These are phyloP conservation scores for Siphamia tubifer DNA, from an alignment of 2,113 vertebrate species.

Conservation along the genomic window DNA sequence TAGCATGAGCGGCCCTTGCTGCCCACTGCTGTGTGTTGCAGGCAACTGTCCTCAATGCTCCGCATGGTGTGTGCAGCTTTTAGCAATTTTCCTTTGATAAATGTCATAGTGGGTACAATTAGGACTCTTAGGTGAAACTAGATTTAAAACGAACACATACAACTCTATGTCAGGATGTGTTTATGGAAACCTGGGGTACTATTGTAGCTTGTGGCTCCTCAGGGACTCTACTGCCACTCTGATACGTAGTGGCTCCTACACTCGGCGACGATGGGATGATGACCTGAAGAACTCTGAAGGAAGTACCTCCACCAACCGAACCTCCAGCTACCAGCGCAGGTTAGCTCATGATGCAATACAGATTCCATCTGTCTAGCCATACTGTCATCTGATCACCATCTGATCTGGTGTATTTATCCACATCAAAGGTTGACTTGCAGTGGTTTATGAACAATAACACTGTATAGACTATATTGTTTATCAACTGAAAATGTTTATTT, in stretches of 20 bases:
- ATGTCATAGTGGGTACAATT: neutral
- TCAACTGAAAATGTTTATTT: neutral
- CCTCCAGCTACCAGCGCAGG: conserved; percentile 95
- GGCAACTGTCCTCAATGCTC: conserved; percentile 14
- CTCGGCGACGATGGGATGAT: conserved; percentile 96
- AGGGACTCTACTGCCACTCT: conserved; percentile 92
- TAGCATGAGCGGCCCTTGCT: conserved; percentile 41
- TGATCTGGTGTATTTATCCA: neutral
- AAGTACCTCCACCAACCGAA: conserved; percentile 87
- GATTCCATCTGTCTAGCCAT: neutral
- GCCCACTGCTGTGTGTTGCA: conserved; percentile 51
- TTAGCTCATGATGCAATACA: conserved; percentile 58
- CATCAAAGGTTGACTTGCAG: neutral
- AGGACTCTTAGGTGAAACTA: neutral
- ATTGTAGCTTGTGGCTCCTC: conserved; percentile 69
- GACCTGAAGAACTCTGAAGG: conserved; percentile 93
- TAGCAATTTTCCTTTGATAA: neutral
- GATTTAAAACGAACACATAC: neutral
- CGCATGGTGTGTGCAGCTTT: conserved; percentile 49
- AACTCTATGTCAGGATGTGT: neutral
- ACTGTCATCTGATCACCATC: conserved; percentile 6
- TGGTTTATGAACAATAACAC: neutral
- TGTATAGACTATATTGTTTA: neutral
- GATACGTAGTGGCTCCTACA: conserved; percentile 93
- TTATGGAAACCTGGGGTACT: conserved; percentile 24